These are phyloP conservation scores for Pantala flavescens DNA, from an alignment of 1,140 invertebrate genomes.

Conservation along the genomic window DNA sequence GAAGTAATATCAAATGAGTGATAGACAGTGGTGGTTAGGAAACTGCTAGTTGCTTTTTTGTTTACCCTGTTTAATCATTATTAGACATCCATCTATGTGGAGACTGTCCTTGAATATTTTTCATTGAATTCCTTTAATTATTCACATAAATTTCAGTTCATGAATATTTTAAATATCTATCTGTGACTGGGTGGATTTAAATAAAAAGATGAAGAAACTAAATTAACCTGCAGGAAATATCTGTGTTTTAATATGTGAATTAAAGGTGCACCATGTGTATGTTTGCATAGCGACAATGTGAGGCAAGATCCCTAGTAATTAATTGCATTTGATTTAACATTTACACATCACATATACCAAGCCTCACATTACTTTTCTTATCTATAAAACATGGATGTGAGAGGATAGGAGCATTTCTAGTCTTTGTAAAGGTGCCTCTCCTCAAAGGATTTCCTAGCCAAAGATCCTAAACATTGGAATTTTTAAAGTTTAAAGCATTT, in stretches of 20 bases:
- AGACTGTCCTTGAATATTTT: background rate
- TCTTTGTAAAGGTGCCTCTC: background rate
- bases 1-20: too few relatives aligned
- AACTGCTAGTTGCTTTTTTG: background rate
- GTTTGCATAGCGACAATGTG: conserved; percentile 8
- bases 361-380: conserved; percentile 2
- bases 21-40: background rate
- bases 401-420: background rate
- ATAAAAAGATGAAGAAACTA: background rate
- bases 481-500: background rate
- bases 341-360: conserved; percentile 2
- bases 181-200: background rate
- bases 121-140: background rate
- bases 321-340: conserved; percentile 4
- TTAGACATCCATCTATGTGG: background rate
- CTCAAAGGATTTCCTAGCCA: background rate
- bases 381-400: conserved; percentile 2
- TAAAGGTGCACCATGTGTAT: background rate
- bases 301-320: background rate
- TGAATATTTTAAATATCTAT: background rate
- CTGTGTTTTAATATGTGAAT: background rate
- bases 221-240: background rate
- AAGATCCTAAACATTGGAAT: background rate
- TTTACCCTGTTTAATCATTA: conserved; percentile 1
- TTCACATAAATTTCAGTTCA: background rate